phyloP scores from a whole-genome alignment of 2,113 vertebrate species.

The Protobothrops mucrosquamatus region DNA sequence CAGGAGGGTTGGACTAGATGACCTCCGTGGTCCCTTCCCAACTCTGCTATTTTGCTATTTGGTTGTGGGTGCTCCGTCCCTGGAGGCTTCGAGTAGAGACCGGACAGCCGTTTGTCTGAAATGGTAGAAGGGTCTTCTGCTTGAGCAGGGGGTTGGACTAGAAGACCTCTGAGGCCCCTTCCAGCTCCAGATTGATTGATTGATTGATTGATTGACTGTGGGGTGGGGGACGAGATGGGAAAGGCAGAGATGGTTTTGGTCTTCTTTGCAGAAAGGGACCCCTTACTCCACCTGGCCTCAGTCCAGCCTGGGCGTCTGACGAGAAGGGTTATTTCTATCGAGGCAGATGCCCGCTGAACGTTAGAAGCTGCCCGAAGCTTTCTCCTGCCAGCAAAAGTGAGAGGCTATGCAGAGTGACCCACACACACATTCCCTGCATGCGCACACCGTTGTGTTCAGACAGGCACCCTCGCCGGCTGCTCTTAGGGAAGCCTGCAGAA shows the following conservation, averaged over 20 bases:
- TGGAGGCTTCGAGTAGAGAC: too few relatives aligned
- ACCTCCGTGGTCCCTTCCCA: too few relatives aligned
- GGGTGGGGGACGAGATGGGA: neutral
- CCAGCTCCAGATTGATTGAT: too few relatives aligned
- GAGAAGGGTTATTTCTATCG: constrained; percentile 9
- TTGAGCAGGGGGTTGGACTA: too few relatives aligned
- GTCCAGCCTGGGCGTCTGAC: neutral
- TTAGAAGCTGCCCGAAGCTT: neutral
- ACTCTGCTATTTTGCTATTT: too few relatives aligned
- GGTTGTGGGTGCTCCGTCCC: too few relatives aligned
- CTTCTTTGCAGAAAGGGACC: neutral
- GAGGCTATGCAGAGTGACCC: neutral
- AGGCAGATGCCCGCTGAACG: neutral
- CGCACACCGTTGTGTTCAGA: neutral
- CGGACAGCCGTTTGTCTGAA: too few relatives aligned
- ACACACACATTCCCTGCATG: too few relatives aligned
- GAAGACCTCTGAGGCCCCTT: too few relatives aligned
- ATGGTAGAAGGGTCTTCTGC: too few relatives aligned
- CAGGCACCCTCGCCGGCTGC: neutral
- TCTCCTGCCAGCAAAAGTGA: neutral
- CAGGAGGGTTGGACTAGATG: too few relatives aligned
- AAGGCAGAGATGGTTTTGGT: accelerated
- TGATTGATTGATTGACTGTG: too few relatives aligned
- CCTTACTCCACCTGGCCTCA: neutral
- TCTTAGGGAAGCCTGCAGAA: neutral